phyloP scores from a whole-genome alignment of 2,113 vertebrate genomes.

The Lepidothrix coronata region DNA sequence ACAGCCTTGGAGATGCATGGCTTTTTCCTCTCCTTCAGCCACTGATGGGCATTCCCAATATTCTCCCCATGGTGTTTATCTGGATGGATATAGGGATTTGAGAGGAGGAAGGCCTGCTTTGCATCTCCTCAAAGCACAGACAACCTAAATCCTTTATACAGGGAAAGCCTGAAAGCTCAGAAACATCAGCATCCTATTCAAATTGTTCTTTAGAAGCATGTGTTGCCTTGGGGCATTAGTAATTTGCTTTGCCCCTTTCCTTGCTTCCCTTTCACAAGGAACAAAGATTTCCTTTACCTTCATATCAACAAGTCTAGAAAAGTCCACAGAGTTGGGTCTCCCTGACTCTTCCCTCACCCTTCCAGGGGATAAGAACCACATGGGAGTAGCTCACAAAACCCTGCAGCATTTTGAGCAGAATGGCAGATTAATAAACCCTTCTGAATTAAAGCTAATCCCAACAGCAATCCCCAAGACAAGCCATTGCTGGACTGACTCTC shows the following conservation, averaged over 20 bases:
- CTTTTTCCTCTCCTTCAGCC: not conserved
- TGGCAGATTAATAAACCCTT: not conserved
- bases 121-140: not conserved
- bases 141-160: not conserved
- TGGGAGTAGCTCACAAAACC: not conserved
- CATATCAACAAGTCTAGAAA: not conserved
- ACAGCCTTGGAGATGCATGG: not conserved
- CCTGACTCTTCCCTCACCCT: fast-evolving
- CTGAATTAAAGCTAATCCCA: not conserved
- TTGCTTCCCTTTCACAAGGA: not conserved
- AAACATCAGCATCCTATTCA: not conserved
- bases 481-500: not conserved
- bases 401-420: not conserved
- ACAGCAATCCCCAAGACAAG: not conserved
- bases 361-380: fast-evolving
- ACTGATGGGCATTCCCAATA: not conserved
- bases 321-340: not conserved
- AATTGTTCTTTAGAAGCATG: fast-evolving
- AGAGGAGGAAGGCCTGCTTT: not conserved
- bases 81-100: not conserved
- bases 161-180: not conserved
- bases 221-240: not conserved
- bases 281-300: not conserved
- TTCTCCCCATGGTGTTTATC: not conserved
- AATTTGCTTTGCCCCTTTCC: not conserved